A percentile compares a stretch with the other conserved stretches of the same genome.
These are phyloP conservation scores for Characodon lateralis DNA, from an alignment of 2,797 vertebrate genomes.

Conservation along the genomic window DNA sequence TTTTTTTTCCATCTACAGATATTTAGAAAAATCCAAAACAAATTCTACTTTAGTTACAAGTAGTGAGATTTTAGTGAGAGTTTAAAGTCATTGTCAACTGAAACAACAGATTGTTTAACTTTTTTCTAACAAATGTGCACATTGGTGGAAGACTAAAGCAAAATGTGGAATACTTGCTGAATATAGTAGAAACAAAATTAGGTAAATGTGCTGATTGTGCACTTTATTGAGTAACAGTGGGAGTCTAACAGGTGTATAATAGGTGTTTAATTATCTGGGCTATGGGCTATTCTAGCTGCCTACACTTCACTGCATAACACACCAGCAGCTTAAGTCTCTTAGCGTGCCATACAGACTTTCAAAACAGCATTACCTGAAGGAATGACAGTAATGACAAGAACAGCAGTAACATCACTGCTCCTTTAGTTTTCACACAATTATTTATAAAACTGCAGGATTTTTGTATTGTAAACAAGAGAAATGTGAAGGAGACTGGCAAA, in stretches of 20 bases:
- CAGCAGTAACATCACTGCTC: background rate
- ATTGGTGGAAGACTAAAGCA: background rate
- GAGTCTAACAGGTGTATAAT: background rate
- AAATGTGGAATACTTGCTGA: background rate
- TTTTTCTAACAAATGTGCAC: background rate
- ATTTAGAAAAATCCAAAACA: no score
- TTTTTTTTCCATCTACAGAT: no score
- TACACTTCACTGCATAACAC: background rate
- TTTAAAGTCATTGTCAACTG: background rate
- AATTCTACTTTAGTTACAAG: background rate
- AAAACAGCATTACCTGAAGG: background rate
- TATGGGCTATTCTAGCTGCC: background rate
- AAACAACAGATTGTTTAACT: background rate
- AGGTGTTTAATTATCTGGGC: background rate
- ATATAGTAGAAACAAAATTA: background rate
- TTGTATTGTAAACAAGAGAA: background rate
- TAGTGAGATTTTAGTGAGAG: background rate
- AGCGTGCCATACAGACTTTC: background rate
- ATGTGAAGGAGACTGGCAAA: background rate
- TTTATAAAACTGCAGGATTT: background rate
- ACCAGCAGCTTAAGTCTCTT: background rate
- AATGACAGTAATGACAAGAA: background rate
- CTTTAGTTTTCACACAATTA: background rate
- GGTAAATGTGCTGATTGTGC: background rate
- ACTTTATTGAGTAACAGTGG: background rate